These are phyloP conservation scores for Phrynocephalus guinanensis DNA, from an alignment of 2,797 vertebrate genomes.

Conservation along the genomic window DNA sequence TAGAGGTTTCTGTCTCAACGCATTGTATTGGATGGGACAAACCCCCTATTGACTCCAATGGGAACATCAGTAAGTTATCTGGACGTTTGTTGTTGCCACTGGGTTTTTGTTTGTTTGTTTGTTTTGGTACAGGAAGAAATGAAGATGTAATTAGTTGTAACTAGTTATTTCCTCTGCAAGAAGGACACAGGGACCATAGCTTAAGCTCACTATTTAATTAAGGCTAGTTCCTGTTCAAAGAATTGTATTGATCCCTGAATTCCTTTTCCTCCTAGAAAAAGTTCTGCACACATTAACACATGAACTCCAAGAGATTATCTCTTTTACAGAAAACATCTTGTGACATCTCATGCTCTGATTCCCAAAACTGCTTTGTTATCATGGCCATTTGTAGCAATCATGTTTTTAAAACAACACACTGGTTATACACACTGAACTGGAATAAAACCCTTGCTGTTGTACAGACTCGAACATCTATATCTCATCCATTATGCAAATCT, in stretches of 20 bases:
- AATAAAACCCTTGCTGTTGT: constrained; percentile 62
- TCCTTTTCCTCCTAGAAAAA: constrained; percentile 6
- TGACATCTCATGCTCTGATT: constrained; percentile 18
- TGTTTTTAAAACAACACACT: constrained; percentile 64
- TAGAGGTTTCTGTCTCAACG: no score
- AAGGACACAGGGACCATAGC: no score
- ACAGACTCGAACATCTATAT: constrained; percentile 57
- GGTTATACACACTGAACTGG: constrained; percentile 60
- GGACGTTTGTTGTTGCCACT: no score
- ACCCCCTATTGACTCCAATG: no score
- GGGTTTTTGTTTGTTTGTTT: no score
- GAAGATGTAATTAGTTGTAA: no score
- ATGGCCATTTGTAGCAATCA: constrained; percentile 58
- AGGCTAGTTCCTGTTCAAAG: background rate
- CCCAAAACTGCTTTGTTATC: constrained; percentile 8
- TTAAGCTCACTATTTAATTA: background rate
- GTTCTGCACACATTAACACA: constrained; percentile 6
- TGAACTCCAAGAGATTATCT: background rate
- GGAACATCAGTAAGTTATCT: no score
- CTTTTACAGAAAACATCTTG: constrained; percentile 1
- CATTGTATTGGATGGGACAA: no score
- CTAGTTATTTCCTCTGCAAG: no score
- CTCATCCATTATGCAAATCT: constrained; percentile 75
- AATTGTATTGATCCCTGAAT: background rate
- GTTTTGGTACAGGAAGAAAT: no score